phyloP scores from a whole-genome alignment of 1,140 invertebrate species.

The Danaus plexippus region DNA sequence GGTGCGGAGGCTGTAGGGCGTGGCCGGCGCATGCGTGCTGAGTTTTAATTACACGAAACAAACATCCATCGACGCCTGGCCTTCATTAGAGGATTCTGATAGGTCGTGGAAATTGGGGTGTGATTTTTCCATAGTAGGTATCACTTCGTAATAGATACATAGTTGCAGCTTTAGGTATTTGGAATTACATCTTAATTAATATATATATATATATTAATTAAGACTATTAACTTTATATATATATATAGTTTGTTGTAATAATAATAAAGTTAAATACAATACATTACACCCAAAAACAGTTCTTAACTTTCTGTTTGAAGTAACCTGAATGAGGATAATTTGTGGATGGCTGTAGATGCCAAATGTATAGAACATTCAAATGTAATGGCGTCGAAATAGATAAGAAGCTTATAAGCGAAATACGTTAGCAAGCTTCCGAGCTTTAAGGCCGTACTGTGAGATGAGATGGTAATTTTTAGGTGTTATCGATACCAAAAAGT shows the following conservation, averaged over 20 bases:
- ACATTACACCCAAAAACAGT: too few species aligned
- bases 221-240: too few species aligned
- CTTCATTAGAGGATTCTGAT: slow-evolving; percentile 49
- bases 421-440: slow-evolving; percentile 18
- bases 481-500: too few species aligned
- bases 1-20: slow-evolving; percentile 57
- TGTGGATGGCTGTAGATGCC: slow-evolving; percentile 2
- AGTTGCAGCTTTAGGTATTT: slow-evolving; percentile 3
- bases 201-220: too few species aligned
- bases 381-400: slow-evolving; percentile 60
- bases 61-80: slow-evolving; percentile 56
- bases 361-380: slow-evolving; percentile 46
- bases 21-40: slow-evolving; percentile 57
- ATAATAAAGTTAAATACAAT: too few species aligned
- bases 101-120: slow-evolving; percentile 25
- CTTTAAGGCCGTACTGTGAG: too few species aligned
- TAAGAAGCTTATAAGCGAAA: slow-evolving; percentile 53
- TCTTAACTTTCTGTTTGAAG: not conserved
- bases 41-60: slow-evolving; percentile 60
- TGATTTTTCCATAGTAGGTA: slow-evolving; percentile 22
- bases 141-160: slow-evolving; percentile 7
- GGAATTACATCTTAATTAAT: too few species aligned
- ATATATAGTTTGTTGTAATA: not conserved
- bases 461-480: too few species aligned
- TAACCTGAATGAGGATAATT: not conserved